phyloP scores from a whole-genome alignment of 2,888 invertebrate species.

The Dasysyrphus tricinctus region DNA sequence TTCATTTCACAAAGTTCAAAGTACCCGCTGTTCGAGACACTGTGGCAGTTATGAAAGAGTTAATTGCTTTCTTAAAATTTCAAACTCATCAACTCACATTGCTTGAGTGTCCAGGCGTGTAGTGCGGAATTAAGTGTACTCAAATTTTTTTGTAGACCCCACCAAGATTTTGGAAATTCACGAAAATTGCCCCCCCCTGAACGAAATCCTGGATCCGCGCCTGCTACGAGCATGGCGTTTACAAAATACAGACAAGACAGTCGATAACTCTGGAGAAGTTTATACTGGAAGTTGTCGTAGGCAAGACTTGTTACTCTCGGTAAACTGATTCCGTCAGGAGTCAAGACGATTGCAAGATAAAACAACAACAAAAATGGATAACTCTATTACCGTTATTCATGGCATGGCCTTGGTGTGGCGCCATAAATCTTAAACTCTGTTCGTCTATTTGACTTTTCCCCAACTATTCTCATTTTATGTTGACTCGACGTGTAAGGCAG shows the following conservation, averaged over 20 bases:
- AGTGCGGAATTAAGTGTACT: too few species aligned
- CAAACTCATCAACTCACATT: too few species aligned
- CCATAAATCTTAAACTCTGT: constrained; percentile 57
- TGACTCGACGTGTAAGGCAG: constrained; percentile 56
- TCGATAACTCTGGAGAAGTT: constrained; percentile 54
- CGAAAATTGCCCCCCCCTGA: too few species aligned
- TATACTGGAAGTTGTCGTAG: background rate
- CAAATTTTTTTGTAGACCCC: too few species aligned
- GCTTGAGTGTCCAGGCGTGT: too few species aligned
- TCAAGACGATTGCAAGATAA: constrained; percentile 9
- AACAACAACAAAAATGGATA: constrained; percentile 8
- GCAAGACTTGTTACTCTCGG: constrained; percentile 39
- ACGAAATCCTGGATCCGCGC: too few species aligned
- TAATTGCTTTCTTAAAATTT: too few species aligned
- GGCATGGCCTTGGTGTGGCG: constrained; percentile 19
- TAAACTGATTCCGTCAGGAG: constrained; percentile 20
- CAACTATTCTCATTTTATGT: constrained; percentile 56
- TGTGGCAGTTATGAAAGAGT: too few species aligned
- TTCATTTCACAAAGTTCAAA: too few species aligned
- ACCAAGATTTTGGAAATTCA: too few species aligned
- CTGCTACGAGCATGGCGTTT: too few species aligned
- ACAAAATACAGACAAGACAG: constrained; percentile 35
- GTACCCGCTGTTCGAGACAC: too few species aligned
- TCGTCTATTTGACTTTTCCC: constrained; percentile 57
- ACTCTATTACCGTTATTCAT: constrained; percentile 49